These are phyloP conservation scores for Meghimatium bilineatum DNA, from an alignment of 2,888 invertebrate species.

Conservation along the genomic window DNA sequence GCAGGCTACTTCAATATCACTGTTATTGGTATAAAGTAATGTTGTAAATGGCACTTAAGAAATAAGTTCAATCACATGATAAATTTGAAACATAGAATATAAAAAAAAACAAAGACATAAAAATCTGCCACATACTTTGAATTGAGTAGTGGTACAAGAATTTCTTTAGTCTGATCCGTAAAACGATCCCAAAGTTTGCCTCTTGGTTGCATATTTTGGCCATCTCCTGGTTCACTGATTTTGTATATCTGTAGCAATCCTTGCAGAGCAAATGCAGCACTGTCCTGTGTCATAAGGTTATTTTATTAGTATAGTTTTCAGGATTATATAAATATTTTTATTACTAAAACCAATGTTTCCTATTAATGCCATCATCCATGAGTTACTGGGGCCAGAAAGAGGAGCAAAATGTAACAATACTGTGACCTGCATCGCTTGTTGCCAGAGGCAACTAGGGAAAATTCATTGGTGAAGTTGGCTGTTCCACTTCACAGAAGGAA, in stretches of 20 bases:
- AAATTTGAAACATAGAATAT: background rate
- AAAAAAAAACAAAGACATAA: background rate
- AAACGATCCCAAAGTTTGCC: constrained; percentile 75
- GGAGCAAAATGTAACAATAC: no score
- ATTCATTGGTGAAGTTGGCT: no score
- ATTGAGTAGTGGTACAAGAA: constrained; percentile 73
- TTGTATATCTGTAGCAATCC: constrained; percentile 77
- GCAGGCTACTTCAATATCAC: no score
- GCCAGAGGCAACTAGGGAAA: no score
- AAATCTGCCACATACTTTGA: constrained; percentile 69
- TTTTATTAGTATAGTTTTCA: background rate
- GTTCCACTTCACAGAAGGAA: no score
- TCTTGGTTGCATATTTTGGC: constrained; percentile 55
- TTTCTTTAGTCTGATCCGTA: constrained; percentile 76
- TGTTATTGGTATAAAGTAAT: no score
- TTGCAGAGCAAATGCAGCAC: constrained; percentile 78
- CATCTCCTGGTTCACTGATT: constrained; percentile 60
- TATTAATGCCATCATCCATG: no score
- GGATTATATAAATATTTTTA: no score
- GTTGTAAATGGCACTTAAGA: no score
- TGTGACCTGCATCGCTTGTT: no score
- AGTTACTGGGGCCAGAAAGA: no score
- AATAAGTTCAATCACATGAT: background rate
- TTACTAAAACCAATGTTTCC: no score
- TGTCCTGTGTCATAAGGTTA: constrained; percentile 71